phyloP scores from a whole-genome alignment of 2,113 vertebrate species.

The Miniopterus natalensis region DNA sequence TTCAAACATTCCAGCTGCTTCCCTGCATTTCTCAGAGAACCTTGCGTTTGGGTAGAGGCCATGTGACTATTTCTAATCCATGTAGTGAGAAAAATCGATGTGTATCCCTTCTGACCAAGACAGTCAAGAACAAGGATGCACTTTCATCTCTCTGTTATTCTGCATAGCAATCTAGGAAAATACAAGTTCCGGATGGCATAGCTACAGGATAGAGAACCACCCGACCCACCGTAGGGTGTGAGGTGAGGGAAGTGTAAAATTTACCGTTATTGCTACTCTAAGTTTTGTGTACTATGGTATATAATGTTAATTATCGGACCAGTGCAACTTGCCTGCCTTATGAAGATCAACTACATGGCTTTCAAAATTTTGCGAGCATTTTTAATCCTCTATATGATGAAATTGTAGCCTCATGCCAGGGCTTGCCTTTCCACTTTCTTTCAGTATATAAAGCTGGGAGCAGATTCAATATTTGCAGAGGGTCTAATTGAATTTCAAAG shows the following conservation, averaged over 20 bases:
- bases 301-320: not conserved
- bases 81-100: not conserved
- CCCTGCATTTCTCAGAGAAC: not conserved
- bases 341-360: not conserved
- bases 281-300: not conserved
- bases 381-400: not conserved
- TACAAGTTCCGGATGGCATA: not conserved
- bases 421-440: not conserved
- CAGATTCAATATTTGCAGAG: not conserved
- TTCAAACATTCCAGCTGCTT: not conserved
- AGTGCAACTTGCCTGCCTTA: not conserved
- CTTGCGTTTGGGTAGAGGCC: not conserved
- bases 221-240: rapidly evolving
- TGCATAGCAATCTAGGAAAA: not conserved
- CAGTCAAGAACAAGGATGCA: not conserved
- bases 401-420: not conserved
- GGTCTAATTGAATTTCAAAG: not conserved
- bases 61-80: not conserved
- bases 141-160: not conserved
- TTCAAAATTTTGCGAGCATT: not conserved
- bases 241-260: not conserved
- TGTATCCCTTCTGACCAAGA: not conserved
- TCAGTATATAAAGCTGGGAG: not conserved
- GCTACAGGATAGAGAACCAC: not conserved
- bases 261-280: not conserved